Conservation (phyloP, 2,888 invertebrate genomes). For the Meandrusa payeni region DNA sequence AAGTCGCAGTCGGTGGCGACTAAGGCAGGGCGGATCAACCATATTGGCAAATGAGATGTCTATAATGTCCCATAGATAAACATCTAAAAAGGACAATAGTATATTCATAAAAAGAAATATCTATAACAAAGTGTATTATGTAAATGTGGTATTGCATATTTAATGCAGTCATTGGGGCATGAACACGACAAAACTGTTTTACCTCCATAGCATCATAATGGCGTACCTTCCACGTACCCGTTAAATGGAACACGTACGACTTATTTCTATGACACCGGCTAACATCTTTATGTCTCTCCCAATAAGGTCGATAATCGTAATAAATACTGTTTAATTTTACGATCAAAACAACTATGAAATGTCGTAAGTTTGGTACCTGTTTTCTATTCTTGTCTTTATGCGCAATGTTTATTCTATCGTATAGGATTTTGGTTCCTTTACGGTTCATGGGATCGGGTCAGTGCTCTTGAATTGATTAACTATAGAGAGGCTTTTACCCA, state of each 20-base stretch:
- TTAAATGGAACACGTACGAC: conserved; percentile 15
- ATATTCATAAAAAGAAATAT: too few species aligned
- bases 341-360: conserved; percentile 12
- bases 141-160: conserved; percentile 15
- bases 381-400: conserved; percentile 31
- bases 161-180: conserved; percentile 9
- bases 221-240: conserved; percentile 7
- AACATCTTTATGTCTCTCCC: background rate
- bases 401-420: conserved; percentile 34
- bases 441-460: conserved; percentile 28
- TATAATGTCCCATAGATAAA: too few species aligned
- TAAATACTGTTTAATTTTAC: background rate
- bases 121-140: conserved; percentile 21
- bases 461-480: conserved; percentile 27
- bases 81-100: too few species aligned
- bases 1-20: too few species aligned
- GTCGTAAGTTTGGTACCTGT: conserved; percentile 24
- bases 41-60: too few species aligned
- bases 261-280: conserved; percentile 12
- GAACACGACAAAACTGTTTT: conserved; percentile 17
- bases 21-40: too few species aligned
- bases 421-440: conserved; percentile 34
- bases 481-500: conserved; percentile 18
- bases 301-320: conserved; percentile 11
- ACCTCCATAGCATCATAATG: conserved; percentile 14